Percentiles rank a stretch among this genome's conserved stretches.
Evolutionary conservation across 2,113 vertebrate species (phyloP).

Genomic region (Centrocercus urophasianus): DNA sequence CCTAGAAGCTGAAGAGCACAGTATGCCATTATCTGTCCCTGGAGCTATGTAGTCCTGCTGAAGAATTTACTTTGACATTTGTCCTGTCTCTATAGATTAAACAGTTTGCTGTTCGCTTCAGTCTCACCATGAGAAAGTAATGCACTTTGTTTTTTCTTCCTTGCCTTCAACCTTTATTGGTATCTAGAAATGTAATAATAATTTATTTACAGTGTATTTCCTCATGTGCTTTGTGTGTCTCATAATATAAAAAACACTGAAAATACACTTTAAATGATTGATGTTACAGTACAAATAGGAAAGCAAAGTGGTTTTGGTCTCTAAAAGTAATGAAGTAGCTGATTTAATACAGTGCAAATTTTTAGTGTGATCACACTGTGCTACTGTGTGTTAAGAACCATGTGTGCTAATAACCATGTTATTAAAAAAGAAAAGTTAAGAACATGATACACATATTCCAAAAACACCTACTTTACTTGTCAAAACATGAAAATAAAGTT

Average conservation of each 20-base stretch:
- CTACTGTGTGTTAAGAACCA: background rate
- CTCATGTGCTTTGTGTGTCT: background rate
- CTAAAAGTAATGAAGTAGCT: constrained; percentile 7
- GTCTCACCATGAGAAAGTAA: constrained; percentile 6
- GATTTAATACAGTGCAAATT: background rate
- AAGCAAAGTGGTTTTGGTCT: constrained; percentile 15
- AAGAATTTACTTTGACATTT: constrained; percentile 51
- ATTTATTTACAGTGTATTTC: constrained; percentile 35
- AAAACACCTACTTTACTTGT: background rate
- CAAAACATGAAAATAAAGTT: background rate
- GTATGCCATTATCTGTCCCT: constrained; percentile 26
- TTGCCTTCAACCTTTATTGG: constrained; percentile 12
- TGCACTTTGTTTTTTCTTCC: background rate
- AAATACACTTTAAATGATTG: constrained; percentile 26
- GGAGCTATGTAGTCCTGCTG: background rate
- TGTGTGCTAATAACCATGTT: background rate
- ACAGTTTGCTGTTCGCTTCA: constrained; percentile 18
- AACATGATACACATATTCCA: background rate
- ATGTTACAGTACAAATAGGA: constrained; percentile 19
- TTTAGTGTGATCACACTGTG: background rate
- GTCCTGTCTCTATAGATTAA: constrained; percentile 56
- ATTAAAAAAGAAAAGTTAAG: background rate
- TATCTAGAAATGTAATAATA: constrained; percentile 35
- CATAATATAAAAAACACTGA: constrained; percentile 17
- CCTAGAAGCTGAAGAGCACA: constrained; percentile 30